phyloP scores from a whole-genome alignment of 2,888 invertebrate genomes.

The Morinoia aosen region DNA sequence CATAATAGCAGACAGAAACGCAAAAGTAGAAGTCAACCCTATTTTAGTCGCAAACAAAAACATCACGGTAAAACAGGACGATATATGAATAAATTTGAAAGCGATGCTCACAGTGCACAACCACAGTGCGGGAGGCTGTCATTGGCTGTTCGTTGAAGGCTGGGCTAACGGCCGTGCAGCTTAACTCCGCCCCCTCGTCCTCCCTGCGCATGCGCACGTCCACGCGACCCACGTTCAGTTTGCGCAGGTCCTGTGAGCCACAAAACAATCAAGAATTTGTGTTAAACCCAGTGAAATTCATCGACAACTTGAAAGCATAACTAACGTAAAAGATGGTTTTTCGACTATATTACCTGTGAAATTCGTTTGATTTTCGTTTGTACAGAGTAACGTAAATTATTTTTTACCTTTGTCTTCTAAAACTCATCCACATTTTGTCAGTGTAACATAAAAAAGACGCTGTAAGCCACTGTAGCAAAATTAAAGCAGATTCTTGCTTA shows the following conservation, averaged over 20 bases:
- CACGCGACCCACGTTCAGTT: conserved; percentile 22
- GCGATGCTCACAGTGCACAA: conserved; percentile 42
- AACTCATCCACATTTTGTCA: too few species aligned
- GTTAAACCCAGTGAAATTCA: neutral
- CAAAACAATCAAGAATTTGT: neutral
- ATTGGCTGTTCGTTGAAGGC: conserved; percentile 25
- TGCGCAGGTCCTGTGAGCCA: conserved; percentile 28
- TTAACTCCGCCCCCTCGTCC: conserved; percentile 45
- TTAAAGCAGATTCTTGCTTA: neutral
- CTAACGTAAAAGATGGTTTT: neutral
- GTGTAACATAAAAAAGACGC: too few species aligned
- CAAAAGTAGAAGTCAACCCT: too few species aligned
- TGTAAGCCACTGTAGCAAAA: too few species aligned
- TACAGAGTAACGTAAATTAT: too few species aligned
- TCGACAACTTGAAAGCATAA: neutral
- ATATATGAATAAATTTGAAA: too few species aligned
- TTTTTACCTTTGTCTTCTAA: too few species aligned
- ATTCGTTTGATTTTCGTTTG: too few species aligned
- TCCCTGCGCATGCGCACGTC: conserved; percentile 4
- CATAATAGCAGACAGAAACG: too few species aligned
- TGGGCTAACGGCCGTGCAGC: conserved; percentile 44
- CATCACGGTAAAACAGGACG: too few species aligned
- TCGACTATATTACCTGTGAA: neutral
- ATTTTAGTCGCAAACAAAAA: too few species aligned
- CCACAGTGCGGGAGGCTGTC: neutral